phyloP scores from a whole-genome alignment of 2,797 vertebrate genomes.

The Clarias laeviceps region DNA sequence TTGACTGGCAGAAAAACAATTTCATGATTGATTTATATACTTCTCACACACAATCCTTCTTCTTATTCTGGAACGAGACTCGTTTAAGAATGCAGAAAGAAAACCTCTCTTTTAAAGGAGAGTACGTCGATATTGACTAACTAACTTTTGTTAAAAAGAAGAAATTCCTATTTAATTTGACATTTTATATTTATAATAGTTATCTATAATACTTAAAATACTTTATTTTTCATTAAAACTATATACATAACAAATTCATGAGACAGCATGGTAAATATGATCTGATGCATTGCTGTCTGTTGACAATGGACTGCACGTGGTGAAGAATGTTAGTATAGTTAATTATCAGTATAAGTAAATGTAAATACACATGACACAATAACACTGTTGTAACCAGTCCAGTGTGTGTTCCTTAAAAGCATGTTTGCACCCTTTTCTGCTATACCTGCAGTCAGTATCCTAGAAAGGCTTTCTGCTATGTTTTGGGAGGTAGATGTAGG shows the following conservation, averaged over 20 bases:
- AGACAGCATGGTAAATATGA: neutral
- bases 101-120: neutral
- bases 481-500: neutral
- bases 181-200: no score
- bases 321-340: neutral
- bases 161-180: no score
- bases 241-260: neutral
- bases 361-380: neutral
- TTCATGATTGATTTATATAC: neutral
- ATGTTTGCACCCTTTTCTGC: neutral
- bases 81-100: neutral
- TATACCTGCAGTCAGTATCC: neutral
- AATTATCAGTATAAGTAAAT: neutral
- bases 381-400: no score
- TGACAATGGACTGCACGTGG: neutral
- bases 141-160: neutral
- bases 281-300: neutral
- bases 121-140: neutral
- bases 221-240: no score
- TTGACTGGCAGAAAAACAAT: neutral
- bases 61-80: neutral
- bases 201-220: no score
- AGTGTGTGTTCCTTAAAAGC: no score
- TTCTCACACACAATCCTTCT: neutral
- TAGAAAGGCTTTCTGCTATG: neutral